A percentile compares a stretch with the other conserved stretches of the same genome.
Conservation (phyloP, 2,797 vertebrate genomes). For the Aratinga solstitialis region DNA sequence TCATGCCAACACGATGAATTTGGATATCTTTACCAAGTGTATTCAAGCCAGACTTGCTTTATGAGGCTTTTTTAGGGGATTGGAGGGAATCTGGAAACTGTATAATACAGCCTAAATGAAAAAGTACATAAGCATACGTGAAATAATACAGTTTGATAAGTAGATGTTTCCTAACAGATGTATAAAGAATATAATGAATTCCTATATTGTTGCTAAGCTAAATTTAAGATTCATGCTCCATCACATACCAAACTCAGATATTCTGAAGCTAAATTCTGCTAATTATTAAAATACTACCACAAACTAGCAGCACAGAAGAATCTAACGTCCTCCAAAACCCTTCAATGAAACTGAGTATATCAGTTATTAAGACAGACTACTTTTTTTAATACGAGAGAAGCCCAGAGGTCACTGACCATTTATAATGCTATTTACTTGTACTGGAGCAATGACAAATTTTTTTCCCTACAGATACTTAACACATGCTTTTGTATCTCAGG, state of each 20-base stretch:
- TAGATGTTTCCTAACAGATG: background rate
- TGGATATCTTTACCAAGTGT: background rate
- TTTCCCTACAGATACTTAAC: background rate
- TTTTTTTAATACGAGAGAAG: background rate
- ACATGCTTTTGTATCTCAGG: background rate
- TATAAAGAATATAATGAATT: background rate
- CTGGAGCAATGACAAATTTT: background rate
- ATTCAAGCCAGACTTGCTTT: background rate
- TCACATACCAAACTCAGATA: background rate
- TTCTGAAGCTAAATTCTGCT: background rate
- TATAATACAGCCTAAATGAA: background rate
- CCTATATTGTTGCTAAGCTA: background rate
- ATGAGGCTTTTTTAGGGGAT: background rate
- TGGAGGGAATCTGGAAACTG: background rate
- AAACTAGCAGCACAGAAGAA: background rate
- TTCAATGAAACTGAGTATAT: background rate
- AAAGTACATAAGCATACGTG: background rate
- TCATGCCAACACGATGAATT: background rate
- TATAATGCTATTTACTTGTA: background rate
- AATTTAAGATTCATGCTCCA: background rate
- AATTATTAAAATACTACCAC: background rate
- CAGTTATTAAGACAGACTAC: background rate
- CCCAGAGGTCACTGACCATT: background rate
- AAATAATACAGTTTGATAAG: background rate
- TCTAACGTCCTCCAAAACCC: background rate